These are phyloP conservation scores for Smutsia gigantea DNA, from an alignment of 2,797 vertebrate species.

Conservation along the genomic window DNA sequence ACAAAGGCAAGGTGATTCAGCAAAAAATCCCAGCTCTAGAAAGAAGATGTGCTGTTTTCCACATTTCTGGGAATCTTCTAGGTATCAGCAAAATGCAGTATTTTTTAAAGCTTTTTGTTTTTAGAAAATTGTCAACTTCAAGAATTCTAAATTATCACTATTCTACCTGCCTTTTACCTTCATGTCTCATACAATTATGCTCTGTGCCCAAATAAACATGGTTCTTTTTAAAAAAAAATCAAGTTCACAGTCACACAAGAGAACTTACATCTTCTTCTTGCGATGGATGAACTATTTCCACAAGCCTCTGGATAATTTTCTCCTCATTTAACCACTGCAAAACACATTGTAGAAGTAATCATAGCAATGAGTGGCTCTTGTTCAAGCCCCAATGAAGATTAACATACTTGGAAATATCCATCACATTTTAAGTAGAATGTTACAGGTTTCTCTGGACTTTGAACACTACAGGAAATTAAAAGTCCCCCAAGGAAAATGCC, in stretches of 20 bases:
- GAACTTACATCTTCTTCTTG: constrained; percentile 98
- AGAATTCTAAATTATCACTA: background rate
- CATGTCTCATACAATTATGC: background rate
- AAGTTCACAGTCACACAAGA: background rate
- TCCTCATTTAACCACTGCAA: constrained; percentile 98
- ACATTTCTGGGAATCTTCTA: background rate
- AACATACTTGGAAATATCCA: constrained; percentile 55
- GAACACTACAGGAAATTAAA: constrained; percentile 72
- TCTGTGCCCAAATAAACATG: background rate
- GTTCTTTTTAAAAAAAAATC: background rate
- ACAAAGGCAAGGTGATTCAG: background rate
- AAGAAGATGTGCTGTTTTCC: background rate
- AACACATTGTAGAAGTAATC: constrained; percentile 73
- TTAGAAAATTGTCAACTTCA: background rate
- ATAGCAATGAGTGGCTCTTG: constrained; percentile 52
- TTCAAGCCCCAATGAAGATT: constrained; percentile 61
- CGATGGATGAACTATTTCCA: constrained; percentile 97
- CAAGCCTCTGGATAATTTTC: constrained; percentile 97
- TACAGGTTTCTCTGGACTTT: constrained; percentile 70
- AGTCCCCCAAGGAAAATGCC: constrained; percentile 67
- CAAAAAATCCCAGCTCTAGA: background rate
- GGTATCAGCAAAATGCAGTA: background rate
- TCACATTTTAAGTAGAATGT: constrained; percentile 65
- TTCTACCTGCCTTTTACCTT: background rate
- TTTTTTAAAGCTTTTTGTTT: background rate